Conservation (phyloP, 2,888 invertebrate genomes). For the Ecdyonurus torrentis region DNA sequence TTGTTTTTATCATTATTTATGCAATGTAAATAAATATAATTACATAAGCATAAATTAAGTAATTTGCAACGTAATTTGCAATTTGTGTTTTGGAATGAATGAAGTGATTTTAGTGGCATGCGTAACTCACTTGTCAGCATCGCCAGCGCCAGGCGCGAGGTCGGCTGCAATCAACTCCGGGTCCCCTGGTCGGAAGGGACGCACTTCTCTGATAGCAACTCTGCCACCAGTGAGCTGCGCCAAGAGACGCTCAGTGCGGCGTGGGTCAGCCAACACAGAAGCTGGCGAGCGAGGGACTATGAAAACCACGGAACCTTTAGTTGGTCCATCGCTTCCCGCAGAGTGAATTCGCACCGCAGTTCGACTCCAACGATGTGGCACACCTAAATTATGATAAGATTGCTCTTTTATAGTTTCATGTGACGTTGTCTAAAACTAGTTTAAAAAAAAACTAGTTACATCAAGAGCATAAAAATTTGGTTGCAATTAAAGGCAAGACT, state of each 20-base stretch:
- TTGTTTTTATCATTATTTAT: no score
- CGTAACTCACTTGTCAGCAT: slow-evolving; percentile 9
- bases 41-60: no score
- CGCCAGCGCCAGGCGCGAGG: slow-evolving; percentile 11
- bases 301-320: slow-evolving; percentile 57
- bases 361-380: slow-evolving; percentile 56
- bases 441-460: no score
- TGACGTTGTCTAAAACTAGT: no score
- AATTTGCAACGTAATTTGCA: no score
- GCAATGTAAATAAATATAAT: no score
- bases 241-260: slow-evolving; percentile 55
- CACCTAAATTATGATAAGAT: slow-evolving; percentile 27
- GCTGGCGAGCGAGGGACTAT: slow-evolving; percentile 40
- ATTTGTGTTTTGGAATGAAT: no score
- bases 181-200: slow-evolving; percentile 36
- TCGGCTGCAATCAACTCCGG: slow-evolving; percentile 12
- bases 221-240: slow-evolving; percentile 63
- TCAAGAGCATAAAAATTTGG: background rate
- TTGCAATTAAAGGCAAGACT: background rate
- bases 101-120: no score
- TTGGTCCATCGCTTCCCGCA: slow-evolving; percentile 42
- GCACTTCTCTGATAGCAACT: slow-evolving; percentile 56
- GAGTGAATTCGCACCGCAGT: slow-evolving; percentile 61
- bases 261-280: slow-evolving; percentile 53
- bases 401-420: no score